Conservation (phyloP, 2,797 vertebrate genomes). For the Onychomys leucogaster region DNA sequence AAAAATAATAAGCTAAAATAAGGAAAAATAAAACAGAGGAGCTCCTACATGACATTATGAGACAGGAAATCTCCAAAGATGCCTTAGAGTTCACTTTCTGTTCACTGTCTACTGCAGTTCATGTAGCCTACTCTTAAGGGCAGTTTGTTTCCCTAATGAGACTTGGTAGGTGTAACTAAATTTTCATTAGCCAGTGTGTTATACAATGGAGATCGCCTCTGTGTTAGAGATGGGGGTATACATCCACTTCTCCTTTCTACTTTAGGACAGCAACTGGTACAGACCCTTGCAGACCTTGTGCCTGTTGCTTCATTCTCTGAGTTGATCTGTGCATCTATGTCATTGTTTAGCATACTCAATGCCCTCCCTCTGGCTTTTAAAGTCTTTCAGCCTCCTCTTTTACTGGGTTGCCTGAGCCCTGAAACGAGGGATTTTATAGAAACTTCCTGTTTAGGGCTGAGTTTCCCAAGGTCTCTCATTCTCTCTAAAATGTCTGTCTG, state of each 20-base stretch:
- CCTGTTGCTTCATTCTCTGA: neutral
- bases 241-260: neutral
- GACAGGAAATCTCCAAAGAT: neutral
- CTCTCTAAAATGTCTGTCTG: neutral
- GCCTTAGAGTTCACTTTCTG: neutral
- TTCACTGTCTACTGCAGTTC: neutral
- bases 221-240: neutral
- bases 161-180: neutral
- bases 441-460: neutral
- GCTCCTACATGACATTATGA: neutral
- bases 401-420: neutral
- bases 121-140: too few species aligned
- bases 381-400: neutral
- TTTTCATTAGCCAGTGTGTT: neutral
- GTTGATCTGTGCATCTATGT: neutral
- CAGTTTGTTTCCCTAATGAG: neutral
- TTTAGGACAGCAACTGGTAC: neutral
- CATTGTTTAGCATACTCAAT: neutral
- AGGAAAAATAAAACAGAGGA: too few species aligned
- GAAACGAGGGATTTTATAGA: neutral
- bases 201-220: neutral
- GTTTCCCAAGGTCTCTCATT: neutral
- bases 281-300: neutral
- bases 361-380: neutral
- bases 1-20: neutral